These are phyloP conservation scores for Dryobates pubescens DNA, from an alignment of 2,797 vertebrate genomes.

Conservation along the genomic window DNA sequence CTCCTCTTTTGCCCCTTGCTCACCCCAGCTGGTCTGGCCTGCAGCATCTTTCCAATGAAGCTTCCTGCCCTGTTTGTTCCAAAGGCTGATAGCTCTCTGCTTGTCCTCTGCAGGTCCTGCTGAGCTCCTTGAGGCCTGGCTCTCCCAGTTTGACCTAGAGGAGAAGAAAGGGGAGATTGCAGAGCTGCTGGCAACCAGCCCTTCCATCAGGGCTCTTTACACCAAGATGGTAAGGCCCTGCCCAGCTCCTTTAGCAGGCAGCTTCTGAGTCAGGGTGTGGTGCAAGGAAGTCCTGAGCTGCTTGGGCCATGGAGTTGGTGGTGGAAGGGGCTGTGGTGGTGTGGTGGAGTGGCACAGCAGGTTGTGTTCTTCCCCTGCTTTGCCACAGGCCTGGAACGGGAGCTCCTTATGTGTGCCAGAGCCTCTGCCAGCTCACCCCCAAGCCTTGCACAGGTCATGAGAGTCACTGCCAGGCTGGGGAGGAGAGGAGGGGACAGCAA, in stretches of 20 bases:
- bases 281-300: background rate
- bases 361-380: background rate
- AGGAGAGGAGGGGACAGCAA: background rate
- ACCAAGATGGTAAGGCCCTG: constrained; percentile 91
- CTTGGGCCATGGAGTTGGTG: background rate
- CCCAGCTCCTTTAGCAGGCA: background rate
- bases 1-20: background rate
- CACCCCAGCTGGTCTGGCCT: background rate
- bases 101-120: constrained; percentile 82
- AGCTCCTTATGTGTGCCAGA: background rate
- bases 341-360: background rate
- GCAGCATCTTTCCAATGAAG: rapidly evolving
- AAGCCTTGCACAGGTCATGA: rapidly evolving
- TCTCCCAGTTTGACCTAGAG: constrained; percentile 87
- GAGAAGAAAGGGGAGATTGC: constrained; percentile 93
- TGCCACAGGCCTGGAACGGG: background rate
- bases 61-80: background rate
- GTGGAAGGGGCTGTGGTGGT: background rate
- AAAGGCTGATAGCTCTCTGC: background rate
- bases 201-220: constrained; percentile 94
- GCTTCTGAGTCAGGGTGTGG: background rate
- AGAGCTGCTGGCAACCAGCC: constrained; percentile 91
- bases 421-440: background rate
- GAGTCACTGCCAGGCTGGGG: background rate
- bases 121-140: constrained; percentile 91